These are phyloP conservation scores for Paragorgia papillata DNA, from an alignment of 92 coral and sea anemone genomes.

Conservation along the genomic window DNA sequence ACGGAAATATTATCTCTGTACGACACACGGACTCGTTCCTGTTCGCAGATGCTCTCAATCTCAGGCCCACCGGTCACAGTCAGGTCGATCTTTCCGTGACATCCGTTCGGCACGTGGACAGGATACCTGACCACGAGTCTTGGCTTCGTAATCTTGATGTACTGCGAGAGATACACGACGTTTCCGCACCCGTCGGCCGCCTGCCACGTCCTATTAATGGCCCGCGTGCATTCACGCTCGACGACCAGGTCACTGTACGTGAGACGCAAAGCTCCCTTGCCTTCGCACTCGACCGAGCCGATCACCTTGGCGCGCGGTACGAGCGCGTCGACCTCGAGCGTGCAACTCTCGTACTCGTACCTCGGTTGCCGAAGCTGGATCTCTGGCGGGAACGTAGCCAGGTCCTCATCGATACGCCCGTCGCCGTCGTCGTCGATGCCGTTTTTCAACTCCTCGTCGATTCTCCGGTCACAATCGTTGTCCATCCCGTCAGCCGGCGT, in stretches of 20 bases:
- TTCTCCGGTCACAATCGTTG: slow-evolving; percentile 82
- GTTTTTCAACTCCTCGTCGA: slow-evolving; percentile 81
- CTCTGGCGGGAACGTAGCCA: slow-evolving; percentile 35
- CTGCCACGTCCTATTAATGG: slow-evolving; percentile 38
- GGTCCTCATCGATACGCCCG: slow-evolving; percentile 40
- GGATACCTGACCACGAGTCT: slow-evolving; percentile 9
- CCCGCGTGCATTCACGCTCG: slow-evolving; percentile 13
- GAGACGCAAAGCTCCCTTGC: slow-evolving; percentile 20
- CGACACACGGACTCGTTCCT: slow-evolving; percentile 26
- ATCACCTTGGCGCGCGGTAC: slow-evolving; percentile 35
- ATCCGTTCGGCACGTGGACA: slow-evolving; percentile 40
- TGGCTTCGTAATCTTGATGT: slow-evolving; percentile 32
- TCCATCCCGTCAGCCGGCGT: slow-evolving; percentile 78
- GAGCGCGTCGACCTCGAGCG: slow-evolving; percentile 38
- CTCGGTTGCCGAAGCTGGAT: slow-evolving; percentile 9
- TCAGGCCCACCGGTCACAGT: slow-evolving; percentile 2
- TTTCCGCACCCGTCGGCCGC: slow-evolving; percentile 41
- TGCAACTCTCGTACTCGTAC: slow-evolving; percentile 43
- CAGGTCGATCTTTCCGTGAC: slow-evolving; percentile 14
- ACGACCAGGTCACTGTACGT: neutral
- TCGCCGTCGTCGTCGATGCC: slow-evolving; percentile 48
- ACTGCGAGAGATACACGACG: slow-evolving; percentile 19
- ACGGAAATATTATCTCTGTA: slow-evolving; percentile 35
- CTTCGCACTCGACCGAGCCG: slow-evolving; percentile 29
- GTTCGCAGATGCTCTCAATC: slow-evolving; percentile 27